These are phyloP conservation scores for human (Homo sapiens) DNA, from an alignment of 2,113 vertebrate genomes.

Conservation along the genomic window DNA sequence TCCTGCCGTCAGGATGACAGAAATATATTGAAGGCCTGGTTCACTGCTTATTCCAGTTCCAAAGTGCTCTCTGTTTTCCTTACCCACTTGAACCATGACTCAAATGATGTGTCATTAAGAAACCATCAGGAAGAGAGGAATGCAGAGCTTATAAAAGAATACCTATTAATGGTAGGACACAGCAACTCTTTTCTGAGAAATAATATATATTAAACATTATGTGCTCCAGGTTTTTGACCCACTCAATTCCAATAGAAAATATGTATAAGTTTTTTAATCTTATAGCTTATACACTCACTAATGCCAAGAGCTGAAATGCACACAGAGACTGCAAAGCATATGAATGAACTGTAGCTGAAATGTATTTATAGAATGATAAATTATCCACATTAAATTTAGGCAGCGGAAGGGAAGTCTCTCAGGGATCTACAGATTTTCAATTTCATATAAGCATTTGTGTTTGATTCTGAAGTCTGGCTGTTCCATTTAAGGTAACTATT, in stretches of 20 bases:
- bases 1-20: background rate
- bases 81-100: background rate
- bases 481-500: conserved; percentile 64
- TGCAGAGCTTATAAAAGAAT: background rate
- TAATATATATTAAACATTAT: background rate
- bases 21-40: background rate
- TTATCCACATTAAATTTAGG: conserved; percentile 62
- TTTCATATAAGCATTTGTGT: conserved; percentile 60
- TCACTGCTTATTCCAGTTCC: background rate
- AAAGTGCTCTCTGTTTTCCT: background rate
- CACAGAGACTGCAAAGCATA: conserved; percentile 18
- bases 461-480: conserved; percentile 53
- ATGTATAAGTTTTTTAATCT: conserved; percentile 24
- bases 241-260: conserved; percentile 49
- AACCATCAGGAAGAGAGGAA: background rate
- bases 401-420: conserved; percentile 57
- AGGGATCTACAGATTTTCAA: conserved; percentile 42
- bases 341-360: conserved; percentile 46
- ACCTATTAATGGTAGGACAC: background rate
- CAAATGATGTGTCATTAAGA: background rate
- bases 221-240: background rate
- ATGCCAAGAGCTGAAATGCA: conserved; percentile 35
- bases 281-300: background rate
- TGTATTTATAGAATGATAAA: conserved; percentile 63
- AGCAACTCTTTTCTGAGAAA: conserved; percentile 38